Base-by-base conservation (phyloP, 1,140 invertebrate species). In the Drosophila subobscura region DNA sequence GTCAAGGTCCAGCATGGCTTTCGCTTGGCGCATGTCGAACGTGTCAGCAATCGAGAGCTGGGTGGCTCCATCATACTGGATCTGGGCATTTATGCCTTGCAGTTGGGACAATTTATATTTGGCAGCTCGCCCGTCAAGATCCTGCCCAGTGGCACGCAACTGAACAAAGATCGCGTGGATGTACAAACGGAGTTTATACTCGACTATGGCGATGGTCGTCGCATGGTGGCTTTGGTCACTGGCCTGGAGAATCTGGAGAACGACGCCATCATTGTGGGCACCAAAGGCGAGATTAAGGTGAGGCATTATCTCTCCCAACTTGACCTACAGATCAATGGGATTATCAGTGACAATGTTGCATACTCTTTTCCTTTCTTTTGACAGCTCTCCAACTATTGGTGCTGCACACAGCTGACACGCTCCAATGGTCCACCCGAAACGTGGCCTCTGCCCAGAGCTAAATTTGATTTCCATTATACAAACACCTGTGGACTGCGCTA, bases 51-150 rank as follows among this genome's bases (percentile, higher is more conserved):
- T 40, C 77, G 85, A 2, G 54, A 79, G 0, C 74, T 96, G 1
- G 97, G 96, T 4, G 97, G 97, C 12, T 96, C 97, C 22, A 94
- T 95, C 0, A 91, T 96, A 14, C 90, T 98, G 12, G 96, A 98
- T 89, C 92, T 98, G 27, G 97, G 97, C 0, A 93, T 97, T 20
- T 98, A 98, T 89, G 90, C 92, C 0, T 79, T 98, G 12, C 96
- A 98, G 79, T 93, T 97, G 46, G 94, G 94, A 0, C 94, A 94
- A 66, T 93, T 94, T 44, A 92, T 96, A 5, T 97, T 95, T 74
- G 92, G 93, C 37, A 93, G 94, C 5, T 92, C 93, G 47, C 95
- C 95, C 2, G 92, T 93, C 3, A 92, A 86, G 25, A 92, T 95
- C 41, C 93, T 92, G 49, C 93, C 94, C 1, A 88, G 91, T 44